These are phyloP conservation scores for Phortica variegata DNA, from an alignment of 1,140 invertebrate species.

Conservation along the genomic window DNA sequence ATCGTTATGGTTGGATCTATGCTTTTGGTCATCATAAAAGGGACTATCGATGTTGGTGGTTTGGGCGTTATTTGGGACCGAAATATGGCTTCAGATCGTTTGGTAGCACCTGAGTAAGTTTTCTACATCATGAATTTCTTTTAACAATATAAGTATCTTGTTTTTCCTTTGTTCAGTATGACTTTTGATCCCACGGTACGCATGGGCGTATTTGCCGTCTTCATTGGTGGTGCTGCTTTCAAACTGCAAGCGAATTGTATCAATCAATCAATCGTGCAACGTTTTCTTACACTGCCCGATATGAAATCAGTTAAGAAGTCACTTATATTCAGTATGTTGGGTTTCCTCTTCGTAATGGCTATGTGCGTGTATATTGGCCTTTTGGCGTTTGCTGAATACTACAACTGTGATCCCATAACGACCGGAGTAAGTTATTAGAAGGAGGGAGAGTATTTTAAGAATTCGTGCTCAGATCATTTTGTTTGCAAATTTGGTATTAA, in stretches of 20 bases:
- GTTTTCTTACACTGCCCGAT: slow-evolving; percentile 73
- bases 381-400: slow-evolving; percentile 71
- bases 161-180: slow-evolving; percentile 61
- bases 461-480: background rate
- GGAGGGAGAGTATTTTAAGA: background rate
- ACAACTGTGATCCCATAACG: slow-evolving; percentile 73
- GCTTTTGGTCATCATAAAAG: slow-evolving; percentile 76
- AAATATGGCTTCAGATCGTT: slow-evolving; percentile 70
- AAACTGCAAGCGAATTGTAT: slow-evolving; percentile 79
- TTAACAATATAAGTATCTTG: slow-evolving; percentile 59
- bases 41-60: slow-evolving; percentile 78
- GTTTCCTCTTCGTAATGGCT: slow-evolving; percentile 65
- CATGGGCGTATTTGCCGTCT: slow-evolving; percentile 73
- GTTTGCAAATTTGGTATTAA: slow-evolving; percentile 15
- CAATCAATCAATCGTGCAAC: slow-evolving; percentile 83
- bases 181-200: slow-evolving; percentile 69
- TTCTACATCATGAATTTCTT: slow-evolving; percentile 58
- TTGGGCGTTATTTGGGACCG: slow-evolving; percentile 69
- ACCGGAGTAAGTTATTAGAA: slow-evolving; percentile 55
- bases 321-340: slow-evolving; percentile 64
- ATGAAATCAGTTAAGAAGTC: slow-evolving; percentile 66
- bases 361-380: slow-evolving; percentile 73
- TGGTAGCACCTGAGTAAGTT: slow-evolving; percentile 76
- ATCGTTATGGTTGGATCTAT: slow-evolving; percentile 78
- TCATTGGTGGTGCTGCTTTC: slow-evolving; percentile 76